These are phyloP conservation scores for Pyrocephalus nanus DNA, from an alignment of 2,797 vertebrate species.

Conservation along the genomic window DNA sequence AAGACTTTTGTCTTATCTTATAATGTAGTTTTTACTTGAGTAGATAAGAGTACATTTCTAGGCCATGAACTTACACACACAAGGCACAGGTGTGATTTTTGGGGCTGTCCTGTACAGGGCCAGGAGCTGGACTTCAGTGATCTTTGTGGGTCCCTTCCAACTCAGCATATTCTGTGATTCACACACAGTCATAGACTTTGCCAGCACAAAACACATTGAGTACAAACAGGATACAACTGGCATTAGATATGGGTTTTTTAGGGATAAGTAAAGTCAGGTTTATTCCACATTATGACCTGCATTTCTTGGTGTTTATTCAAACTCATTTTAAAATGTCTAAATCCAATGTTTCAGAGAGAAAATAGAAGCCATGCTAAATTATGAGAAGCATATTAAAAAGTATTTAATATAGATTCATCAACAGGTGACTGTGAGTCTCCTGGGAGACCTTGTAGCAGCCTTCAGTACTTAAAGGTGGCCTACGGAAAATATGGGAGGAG, in stretches of 20 bases:
- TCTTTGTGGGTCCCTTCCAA: background rate
- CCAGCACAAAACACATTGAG: background rate
- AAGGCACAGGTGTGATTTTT: background rate
- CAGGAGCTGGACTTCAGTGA: background rate
- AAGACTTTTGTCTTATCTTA: background rate
- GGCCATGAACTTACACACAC: background rate
- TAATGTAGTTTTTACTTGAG: background rate
- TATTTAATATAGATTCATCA: background rate
- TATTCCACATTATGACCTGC: background rate
- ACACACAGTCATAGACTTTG: background rate
- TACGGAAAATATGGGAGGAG: background rate
- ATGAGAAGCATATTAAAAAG: background rate
- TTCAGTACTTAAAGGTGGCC: background rate
- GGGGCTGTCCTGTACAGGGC: background rate
- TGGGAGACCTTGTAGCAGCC: too few species aligned
- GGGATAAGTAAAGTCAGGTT: background rate
- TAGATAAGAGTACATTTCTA: background rate
- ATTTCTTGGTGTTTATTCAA: background rate
- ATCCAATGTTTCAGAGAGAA: background rate
- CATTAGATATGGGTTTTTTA: rapidly evolving
- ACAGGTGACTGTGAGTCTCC: background rate
- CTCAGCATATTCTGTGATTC: background rate
- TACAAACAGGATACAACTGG: background rate
- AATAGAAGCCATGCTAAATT: background rate
- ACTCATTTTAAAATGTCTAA: background rate